Evolutionary conservation across 2,888 invertebrate genomes (phyloP).

Genomic region (Dastarcus helophoroides): DNA sequence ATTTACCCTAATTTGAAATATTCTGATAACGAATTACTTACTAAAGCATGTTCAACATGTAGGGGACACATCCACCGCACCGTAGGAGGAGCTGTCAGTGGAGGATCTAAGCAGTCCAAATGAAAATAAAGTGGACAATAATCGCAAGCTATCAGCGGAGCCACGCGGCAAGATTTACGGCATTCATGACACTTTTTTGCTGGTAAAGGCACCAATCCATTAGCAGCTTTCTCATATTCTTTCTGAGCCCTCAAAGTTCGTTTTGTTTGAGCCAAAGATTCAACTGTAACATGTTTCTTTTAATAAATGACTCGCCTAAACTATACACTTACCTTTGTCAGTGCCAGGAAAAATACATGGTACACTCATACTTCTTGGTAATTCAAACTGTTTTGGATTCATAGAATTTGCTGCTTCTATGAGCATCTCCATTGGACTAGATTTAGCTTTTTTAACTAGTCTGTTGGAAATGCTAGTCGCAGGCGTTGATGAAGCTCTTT

Average conservation of each 20-base stretch:
- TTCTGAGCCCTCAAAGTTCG: slow-evolving; percentile 15
- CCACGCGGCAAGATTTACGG: slow-evolving; percentile 68
- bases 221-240: slow-evolving; percentile 23
- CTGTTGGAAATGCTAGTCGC: slow-evolving; percentile 12
- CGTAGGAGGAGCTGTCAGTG: slow-evolving; percentile 75
- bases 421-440: slow-evolving; percentile 62
- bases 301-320: background rate
- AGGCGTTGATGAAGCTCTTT: slow-evolving; percentile 28
- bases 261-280: slow-evolving; percentile 18
- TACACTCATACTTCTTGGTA: slow-evolving; percentile 69
- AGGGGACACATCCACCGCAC: slow-evolving; percentile 97
- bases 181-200: slow-evolving; percentile 79
- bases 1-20: too few relatives aligned
- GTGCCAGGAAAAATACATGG: slow-evolving; percentile 72
- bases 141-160: slow-evolving; percentile 84
- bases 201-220: slow-evolving; percentile 67
- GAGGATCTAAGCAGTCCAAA: slow-evolving; percentile 89
- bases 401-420: slow-evolving; percentile 71
- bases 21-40: too few relatives aligned
- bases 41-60: slow-evolving; percentile 83
- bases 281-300: background rate
- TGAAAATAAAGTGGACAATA: slow-evolving; percentile 86
- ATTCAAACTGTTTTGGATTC: slow-evolving; percentile 83
- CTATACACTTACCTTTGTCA: slow-evolving; percentile 51
- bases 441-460: slow-evolving; percentile 37